phyloP scores from a whole-genome alignment of 2,888 invertebrate species.

The Merodon equestris region DNA sequence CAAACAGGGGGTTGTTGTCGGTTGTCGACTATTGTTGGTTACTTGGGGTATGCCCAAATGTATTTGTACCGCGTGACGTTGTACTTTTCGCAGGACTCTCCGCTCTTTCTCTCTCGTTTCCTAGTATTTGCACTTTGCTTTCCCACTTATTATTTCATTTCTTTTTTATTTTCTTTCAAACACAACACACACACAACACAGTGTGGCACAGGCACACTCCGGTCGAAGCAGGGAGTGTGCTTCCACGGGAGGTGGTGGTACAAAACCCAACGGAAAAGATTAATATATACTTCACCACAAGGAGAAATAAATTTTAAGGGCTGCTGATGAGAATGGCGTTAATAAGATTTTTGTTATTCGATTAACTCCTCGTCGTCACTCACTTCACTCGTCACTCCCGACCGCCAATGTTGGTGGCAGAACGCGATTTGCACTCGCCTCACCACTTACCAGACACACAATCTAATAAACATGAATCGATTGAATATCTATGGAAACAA shows the following conservation, averaged over 20 bases:
- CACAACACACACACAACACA: slow-evolving; percentile 22
- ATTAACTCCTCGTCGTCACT: slow-evolving; percentile 28
- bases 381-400: slow-evolving; percentile 31
- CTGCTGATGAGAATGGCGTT: slow-evolving; percentile 29
- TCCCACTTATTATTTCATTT: slow-evolving; percentile 14
- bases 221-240: neutral
- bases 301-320: slow-evolving; percentile 25
- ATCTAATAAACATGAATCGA: slow-evolving; percentile 33
- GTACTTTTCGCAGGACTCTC: slow-evolving; percentile 59
- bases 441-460: slow-evolving; percentile 5
- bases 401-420: slow-evolving; percentile 2
- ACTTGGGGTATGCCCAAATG: slow-evolving; percentile 38
- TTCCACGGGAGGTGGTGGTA: too few species aligned
- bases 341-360: slow-evolving; percentile 59
- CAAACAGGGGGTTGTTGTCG: slow-evolving; percentile 15
- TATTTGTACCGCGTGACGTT: slow-evolving; percentile 44
- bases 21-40: neutral
- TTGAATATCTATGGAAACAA: slow-evolving; percentile 35
- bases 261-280: slow-evolving; percentile 10
- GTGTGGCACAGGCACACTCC: slow-evolving; percentile 13
- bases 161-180: slow-evolving; percentile 27
- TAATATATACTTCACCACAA: slow-evolving; percentile 24
- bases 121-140: slow-evolving; percentile 62
- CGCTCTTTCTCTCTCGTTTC: slow-evolving; percentile 15
- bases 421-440: slow-evolving; percentile 6